Evolutionary conservation across 2,797 vertebrate genomes (phyloP).

Genomic region (Diceros bicornis): DNA sequence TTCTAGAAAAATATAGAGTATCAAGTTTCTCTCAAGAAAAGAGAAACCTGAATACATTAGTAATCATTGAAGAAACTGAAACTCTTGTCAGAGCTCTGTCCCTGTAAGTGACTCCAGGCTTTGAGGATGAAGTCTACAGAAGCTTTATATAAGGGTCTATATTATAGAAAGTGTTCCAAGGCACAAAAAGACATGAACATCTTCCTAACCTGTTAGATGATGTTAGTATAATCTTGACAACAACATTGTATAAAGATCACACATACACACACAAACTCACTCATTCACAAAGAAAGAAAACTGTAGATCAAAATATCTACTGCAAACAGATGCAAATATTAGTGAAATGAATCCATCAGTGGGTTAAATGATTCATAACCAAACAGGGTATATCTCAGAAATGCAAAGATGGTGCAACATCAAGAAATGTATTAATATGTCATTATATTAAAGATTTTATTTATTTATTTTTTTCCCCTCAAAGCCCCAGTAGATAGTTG

Average conservation of each 20-base stretch:
- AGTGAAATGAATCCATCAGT: neutral
- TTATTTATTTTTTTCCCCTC: too few relatives aligned
- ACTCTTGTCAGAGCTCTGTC: neutral
- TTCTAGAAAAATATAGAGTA: neutral
- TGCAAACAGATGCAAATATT: neutral
- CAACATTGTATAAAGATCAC: neutral
- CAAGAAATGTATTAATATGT: neutral
- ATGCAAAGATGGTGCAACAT: neutral
- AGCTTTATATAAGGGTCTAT: neutral
- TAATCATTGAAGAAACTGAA: neutral
- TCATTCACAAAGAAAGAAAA: neutral
- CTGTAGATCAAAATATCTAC: neutral
- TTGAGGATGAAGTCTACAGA: neutral
- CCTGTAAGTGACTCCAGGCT: neutral
- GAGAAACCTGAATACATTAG: neutral
- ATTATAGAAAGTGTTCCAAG: neutral
- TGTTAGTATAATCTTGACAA: neutral
- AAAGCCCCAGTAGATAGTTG: too few relatives aligned
- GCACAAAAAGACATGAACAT: neutral
- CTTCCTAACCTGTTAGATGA: neutral
- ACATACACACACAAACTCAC: neutral
- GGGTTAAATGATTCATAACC: neutral
- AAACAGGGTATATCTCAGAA: neutral
- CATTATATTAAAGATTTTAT: neutral
- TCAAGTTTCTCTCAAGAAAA: neutral